A percentile compares a stretch with the other conserved stretches of the same genome.
These are phyloP conservation scores for Globia sparganii DNA, from an alignment of 2,888 invertebrate genomes.

Conservation along the genomic window DNA sequence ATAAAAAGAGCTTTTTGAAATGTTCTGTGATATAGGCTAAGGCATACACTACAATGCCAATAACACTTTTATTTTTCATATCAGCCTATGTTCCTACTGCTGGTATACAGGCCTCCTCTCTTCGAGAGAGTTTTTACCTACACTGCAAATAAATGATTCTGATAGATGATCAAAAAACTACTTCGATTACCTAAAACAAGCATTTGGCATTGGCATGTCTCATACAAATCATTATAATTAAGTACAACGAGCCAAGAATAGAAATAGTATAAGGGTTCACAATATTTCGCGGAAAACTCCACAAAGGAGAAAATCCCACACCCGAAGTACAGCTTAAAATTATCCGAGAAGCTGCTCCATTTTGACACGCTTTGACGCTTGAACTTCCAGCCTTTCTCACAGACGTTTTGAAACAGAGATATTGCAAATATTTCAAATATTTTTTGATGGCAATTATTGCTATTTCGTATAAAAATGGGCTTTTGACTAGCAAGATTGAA, in stretches of 20 bases:
- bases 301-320: conserved; percentile 3
- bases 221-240: not conserved
- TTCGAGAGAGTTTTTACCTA: not conserved
- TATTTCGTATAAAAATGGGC: conserved; percentile 7
- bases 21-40: not conserved
- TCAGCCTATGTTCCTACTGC: not conserved
- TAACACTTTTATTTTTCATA: not conserved
- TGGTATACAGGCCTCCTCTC: not conserved
- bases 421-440: conserved; percentile 40
- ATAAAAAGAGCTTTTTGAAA: not conserved
- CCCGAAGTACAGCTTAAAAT: conserved; percentile 35
- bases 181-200: not conserved
- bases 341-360: conserved; percentile 21
- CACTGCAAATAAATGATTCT: not conserved
- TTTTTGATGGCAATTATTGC: conserved; percentile 9
- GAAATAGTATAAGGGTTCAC: not conserved
- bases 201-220: not conserved
- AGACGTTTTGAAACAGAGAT: conserved; percentile 19
- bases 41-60: not conserved
- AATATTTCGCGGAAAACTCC: conserved; percentile 1
- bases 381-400: conserved; percentile 19
- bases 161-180: not conserved
- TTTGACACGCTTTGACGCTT: conserved; percentile 40
- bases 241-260: not conserved
- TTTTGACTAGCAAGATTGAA: not conserved